Base-by-base conservation (phyloP, 2,113 vertebrate genomes). In the Leucoraja erinaceus region DNA sequence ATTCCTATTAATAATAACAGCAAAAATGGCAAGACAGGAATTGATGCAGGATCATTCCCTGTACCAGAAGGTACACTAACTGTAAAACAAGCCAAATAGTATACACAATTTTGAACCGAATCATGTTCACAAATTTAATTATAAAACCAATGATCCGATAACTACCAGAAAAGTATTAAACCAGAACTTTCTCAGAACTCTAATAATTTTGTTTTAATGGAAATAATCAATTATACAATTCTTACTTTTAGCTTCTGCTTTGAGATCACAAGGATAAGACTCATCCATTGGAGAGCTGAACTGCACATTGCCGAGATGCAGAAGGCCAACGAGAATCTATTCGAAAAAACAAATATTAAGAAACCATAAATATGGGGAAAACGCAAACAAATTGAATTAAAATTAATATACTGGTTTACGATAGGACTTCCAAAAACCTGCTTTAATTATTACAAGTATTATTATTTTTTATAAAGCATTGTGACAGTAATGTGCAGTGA, bases 221-320 rank as follows among this genome's bases (percentile, higher is more conserved):
- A 91, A 72, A 38, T 70, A 90, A 72, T 74, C 33, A 4, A 72
- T 38, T 72, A 12, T 10, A 47, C 12, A 31, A 77, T 18, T 93
- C 95, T 95, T 95, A 99, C 98, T 97, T 97, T 96, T 95, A 92
- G 96, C 95, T 78, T 95, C 28, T 6, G 96, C 94, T 93, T 96
- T 94, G 1, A 97, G 95, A 14, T 95, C 94, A 95, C 98, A 99
- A 9, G 95, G 96, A 93, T 98, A 97, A 76, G 96, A 96, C 94
- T 99, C 98, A 68, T 98, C 97, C 11, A 93, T 61, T 0, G 96
- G 95, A 33, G 95, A 94, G 59, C 94, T 96, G 94, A 99, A 99
- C 0, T 76, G 94, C 93, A 98, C 47, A 0, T 99, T 98, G 31
- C 99, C 99, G 5, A 99, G 95, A 94, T 99, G 98, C 93, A 99